A percentile compares a stretch with the other conserved stretches of the same genome.
These are phyloP conservation scores for Ditylenchus weischeri DNA, from an alignment of 2,888 invertebrate species.

Conservation along the genomic window DNA sequence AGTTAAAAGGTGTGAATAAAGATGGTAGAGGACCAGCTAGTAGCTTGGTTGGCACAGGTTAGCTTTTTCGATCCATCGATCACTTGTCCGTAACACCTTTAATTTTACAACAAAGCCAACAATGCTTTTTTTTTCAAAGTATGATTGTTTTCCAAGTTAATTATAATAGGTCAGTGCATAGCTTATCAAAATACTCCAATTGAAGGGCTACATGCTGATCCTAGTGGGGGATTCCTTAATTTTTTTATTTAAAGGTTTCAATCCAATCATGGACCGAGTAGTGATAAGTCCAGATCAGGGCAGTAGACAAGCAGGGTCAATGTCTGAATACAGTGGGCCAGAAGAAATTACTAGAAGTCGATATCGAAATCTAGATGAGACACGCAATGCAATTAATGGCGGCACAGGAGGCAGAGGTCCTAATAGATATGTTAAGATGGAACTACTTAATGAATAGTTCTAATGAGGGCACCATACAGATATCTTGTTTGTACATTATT, in stretches of 20 bases:
- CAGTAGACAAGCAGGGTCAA: not conserved
- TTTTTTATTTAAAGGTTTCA: slow-evolving; percentile 19
- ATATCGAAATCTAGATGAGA: slow-evolving; percentile 26
- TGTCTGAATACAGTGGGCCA: slow-evolving; percentile 24
- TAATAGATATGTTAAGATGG: slow-evolving; percentile 26
- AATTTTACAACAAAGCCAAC: too few relatives aligned
- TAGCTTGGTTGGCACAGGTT: not conserved
- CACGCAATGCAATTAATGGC: slow-evolving; percentile 16
- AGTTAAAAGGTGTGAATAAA: not conserved
- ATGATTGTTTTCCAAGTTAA: too few relatives aligned
- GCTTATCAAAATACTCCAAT: too few relatives aligned
- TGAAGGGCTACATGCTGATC: too few relatives aligned
- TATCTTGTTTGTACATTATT: too few relatives aligned
- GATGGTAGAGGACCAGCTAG: not conserved
- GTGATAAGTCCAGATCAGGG: not conserved
- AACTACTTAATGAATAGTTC: slow-evolving; percentile 23
- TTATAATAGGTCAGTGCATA: too few relatives aligned
- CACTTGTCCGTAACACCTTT: too few relatives aligned
- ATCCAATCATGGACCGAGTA: slow-evolving; percentile 15
- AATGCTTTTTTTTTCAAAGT: too few relatives aligned
- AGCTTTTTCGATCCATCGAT: not conserved
- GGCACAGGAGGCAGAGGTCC: slow-evolving; percentile 22
- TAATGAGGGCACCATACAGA: too few relatives aligned
- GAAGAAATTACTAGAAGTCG: slow-evolving; percentile 32
- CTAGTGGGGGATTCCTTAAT: too few relatives aligned